Evolutionary conservation across 2,113 vertebrate genomes (phyloP), one percentile per base, ranked within the genome.

Genomic region (Bothrops jararaca): DNA sequence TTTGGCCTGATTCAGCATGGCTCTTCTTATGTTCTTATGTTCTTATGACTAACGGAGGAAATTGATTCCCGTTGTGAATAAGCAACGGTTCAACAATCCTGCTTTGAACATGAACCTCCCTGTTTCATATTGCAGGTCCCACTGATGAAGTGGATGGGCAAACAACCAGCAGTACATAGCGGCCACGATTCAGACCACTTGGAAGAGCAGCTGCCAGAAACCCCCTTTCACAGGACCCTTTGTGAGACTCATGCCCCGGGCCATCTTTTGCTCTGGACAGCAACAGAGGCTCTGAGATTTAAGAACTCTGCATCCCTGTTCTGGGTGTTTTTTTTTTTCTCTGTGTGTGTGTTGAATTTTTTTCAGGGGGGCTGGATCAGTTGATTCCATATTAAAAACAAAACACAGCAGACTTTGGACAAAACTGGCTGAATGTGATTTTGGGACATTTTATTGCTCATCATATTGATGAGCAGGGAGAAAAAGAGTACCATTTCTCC

Each of bases 401-500:
- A 89, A 89, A 58, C 57, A n/a, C 88, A 60, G 98, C 98, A 98
- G 98, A 98, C 98, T 98, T 86, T 98, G 97, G 96, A 97, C 89
- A 98, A 86, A 98, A 97, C 98, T 98, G 98, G 98, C 98, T 98
- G 98, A 98, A 98, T 98, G 98, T 98, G 98, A 98, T 98, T 98
- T 64, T 98, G 98, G 98, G 98, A 99, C 96, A 88, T 96, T 98
- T 92, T 69, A 98, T 98, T 97, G 98, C 98, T 99, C 99, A 99
- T 99, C 99, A 99, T 99, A 99, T 99, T 99, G 99, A 99, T 99
- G 99, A 99, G 98, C 92, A n/a, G 95, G n/a, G 29, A 95, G 95
- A 95, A 95, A 42, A n/a, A 53, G 3, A 56, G 53, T 94, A 96
- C 94, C 93, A 94, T 96, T 98, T 88, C 34, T 52, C 39, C 42